Base-by-base conservation (phyloP, 2,888 invertebrate species). In the Dolichopus griseipennis region DNA sequence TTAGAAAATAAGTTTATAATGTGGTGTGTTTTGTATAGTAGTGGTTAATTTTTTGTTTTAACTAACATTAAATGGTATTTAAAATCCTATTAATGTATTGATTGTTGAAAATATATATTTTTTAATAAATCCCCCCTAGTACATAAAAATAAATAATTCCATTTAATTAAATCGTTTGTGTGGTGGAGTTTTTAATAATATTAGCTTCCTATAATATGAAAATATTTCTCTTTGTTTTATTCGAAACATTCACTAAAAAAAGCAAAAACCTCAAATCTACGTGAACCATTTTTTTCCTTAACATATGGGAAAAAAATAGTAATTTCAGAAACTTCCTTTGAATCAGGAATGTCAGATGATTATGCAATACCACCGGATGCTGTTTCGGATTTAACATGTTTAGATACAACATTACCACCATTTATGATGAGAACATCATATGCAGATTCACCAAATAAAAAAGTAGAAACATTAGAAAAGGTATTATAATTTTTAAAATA, bases 301-400 rank as follows among this genome's bases (percentile, higher is more conserved):
- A 52, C 37, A 37, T 37, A 12, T 37, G 37, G 37, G 37, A 37
- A 37, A 78, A 73, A 77, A 82, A 78, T 78, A 80, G 85, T 83
- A 81, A 83, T 86, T 84, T 80, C 85, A 92, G 92, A 93, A 82
- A 91, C 91, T 73, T 94, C 94, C 70, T 91, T 93, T 83, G 95
- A 95, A 82, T 94, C 94, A 69, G 94, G 95, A 75, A 90, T 94
- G 84, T 95, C 96, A 52, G 95, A 96, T 79, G 97, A 97, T 84
- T 97, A 97, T 82, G 96, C 96, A 69, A 90, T 97, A 76, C 97
- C 97, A 12, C 97, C 97, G 12, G 97, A 97, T 82, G 95, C 95
- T 0, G 85, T 93, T 21, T 93, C 92, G 70, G 91, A 90, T 79
- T 90, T 90, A 64, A 89, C 89, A 12, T 88, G 88, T 73, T 86